A percentile compares a stretch with the other conserved stretches of the same genome.
phyloP scores from a whole-genome alignment of 2,888 invertebrate genomes.

The Nomada lathburiana region DNA sequence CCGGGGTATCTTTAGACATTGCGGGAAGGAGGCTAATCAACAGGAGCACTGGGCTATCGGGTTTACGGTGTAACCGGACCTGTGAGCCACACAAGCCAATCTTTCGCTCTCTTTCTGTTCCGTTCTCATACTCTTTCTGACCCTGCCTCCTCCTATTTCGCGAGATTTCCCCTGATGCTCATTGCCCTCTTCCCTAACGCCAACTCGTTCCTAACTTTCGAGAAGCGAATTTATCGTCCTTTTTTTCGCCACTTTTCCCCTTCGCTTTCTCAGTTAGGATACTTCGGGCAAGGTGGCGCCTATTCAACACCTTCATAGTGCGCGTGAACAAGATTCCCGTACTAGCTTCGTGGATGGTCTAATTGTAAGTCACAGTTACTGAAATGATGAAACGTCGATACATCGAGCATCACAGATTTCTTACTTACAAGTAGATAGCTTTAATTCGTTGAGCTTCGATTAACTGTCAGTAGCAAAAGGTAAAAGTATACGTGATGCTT shows the following conservation, averaged over 20 bases:
- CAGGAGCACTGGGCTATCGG: slow-evolving; percentile 72
- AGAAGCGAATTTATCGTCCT: slow-evolving; percentile 67
- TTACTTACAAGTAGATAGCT: no score
- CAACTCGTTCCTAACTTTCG: slow-evolving; percentile 72
- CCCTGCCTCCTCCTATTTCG: slow-evolving; percentile 75
- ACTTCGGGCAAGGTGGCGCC: slow-evolving; percentile 48
- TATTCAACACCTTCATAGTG: slow-evolving; percentile 44
- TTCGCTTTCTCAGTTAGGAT: slow-evolving; percentile 57
- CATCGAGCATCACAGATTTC: background rate
- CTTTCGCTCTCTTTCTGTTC: slow-evolving; percentile 4
- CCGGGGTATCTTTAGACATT: slow-evolving; percentile 48
- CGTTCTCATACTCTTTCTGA: slow-evolving; percentile 35
- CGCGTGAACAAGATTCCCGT: slow-evolving; percentile 35
- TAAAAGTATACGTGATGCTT: no score
- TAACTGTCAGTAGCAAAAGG: background rate
- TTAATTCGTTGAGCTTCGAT: background rate
- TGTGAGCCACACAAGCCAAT: slow-evolving; percentile 69
- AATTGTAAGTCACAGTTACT: background rate
- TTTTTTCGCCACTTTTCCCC: slow-evolving; percentile 13
- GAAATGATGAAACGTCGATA: background rate
- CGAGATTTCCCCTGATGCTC: slow-evolving; percentile 81
- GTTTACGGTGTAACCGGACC: slow-evolving; percentile 76
- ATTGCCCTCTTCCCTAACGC: slow-evolving; percentile 74
- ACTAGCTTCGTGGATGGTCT: slow-evolving; percentile 31
- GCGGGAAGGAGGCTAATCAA: slow-evolving; percentile 62